Evolutionary conservation across 2,888 invertebrate species (phyloP), one percentile per base, ranked within the genome.

Genomic region (Ferrisia virgata): DNA sequence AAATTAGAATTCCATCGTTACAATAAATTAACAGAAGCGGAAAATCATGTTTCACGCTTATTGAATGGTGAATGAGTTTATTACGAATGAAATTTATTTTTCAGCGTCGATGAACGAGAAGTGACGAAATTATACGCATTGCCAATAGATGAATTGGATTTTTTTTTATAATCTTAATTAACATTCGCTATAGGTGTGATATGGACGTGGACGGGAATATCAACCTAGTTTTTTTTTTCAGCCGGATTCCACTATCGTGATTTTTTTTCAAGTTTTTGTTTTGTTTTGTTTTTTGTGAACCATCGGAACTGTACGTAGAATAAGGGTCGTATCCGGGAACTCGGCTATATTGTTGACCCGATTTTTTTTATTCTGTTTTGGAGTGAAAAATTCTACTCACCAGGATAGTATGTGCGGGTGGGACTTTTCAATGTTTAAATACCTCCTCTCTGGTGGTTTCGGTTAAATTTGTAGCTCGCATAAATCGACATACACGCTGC

Each of bases 41-140:
- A 72, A 72, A 72, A 72, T 72, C 72, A 72, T 72, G 72, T 72
- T 72, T 72, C 72, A 72, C 72, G 72, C 72, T 72, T 72, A 72
- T 72, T 72, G 72, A 72, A 72, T 72, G 72, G 72, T 33, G 72
- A 72, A 72, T 72, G 72, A 72, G 72, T 72, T 72, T 72, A 72
- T 72, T 33, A 72, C 72, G 72, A 5, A 33, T 33, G 72, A 72
- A 72, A 72, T 72, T 72, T 72, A 72, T 72, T 72, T 72, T 72
- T 72, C 72, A 72, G 72, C 72, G 72, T 72, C 72, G 72, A 72
- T 72, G 72, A 72, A 33, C 72, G 33, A 72, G 72, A 72, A 72
- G 72, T 72, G 72, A 33, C 72, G 72, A 72, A 33, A 33, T 72
- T 64, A 11, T 36, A 36, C 58, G 9, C 58, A 13, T 64, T 64